A percentile compares a stretch with the other conserved stretches of the same genome.
phyloP scores from a whole-genome alignment of 1,140 invertebrate genomes.

The Drosophila obscura region DNA sequence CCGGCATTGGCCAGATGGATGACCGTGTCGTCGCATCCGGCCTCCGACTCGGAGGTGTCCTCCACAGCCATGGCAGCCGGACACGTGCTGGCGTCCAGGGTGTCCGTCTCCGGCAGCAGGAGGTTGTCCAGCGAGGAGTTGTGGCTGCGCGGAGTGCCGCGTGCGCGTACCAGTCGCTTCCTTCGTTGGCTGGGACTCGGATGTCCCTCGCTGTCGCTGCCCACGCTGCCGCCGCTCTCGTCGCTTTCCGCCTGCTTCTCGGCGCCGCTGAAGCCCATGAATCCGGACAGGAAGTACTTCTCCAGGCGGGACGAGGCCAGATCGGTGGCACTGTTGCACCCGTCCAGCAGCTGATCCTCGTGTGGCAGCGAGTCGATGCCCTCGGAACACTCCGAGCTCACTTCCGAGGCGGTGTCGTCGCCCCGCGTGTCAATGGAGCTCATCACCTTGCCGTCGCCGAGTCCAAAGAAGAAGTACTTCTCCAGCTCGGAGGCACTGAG shows the following conservation, averaged over 20 bases:
- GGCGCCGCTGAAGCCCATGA: slow-evolving; percentile 89
- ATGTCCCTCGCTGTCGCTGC: slow-evolving; percentile 92
- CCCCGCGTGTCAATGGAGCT: slow-evolving; percentile 84
- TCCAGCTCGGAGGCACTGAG: slow-evolving; percentile 92
- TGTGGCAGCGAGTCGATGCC: slow-evolving; percentile 88
- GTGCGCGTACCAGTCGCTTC: slow-evolving; percentile 90
- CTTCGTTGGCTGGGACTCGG: slow-evolving; percentile 93
- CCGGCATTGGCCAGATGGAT: slow-evolving; percentile 85
- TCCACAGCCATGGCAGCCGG: slow-evolving; percentile 84
- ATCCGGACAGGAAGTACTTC: slow-evolving; percentile 94
- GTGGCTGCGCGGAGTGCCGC: slow-evolving; percentile 91
- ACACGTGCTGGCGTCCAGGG: slow-evolving; percentile 84
- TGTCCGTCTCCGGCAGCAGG: slow-evolving; percentile 83
- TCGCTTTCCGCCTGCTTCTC: slow-evolving; percentile 90
- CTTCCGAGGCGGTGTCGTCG: slow-evolving; percentile 93
- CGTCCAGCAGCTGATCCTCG: slow-evolving; percentile 85
- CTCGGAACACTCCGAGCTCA: slow-evolving; percentile 94
- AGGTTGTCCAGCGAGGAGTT: slow-evolving; percentile 92
- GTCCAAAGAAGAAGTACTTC: slow-evolving; percentile 95
- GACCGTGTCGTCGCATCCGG: slow-evolving; percentile 88
- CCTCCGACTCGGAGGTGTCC: slow-evolving; percentile 91
- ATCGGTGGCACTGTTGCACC: slow-evolving; percentile 85
- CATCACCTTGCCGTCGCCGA: slow-evolving; percentile 88
- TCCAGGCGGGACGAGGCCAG: slow-evolving; percentile 93
- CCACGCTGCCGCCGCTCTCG: slow-evolving; percentile 87